A percentile compares a stretch with the other conserved stretches of the same genome.
Conservation (phyloP, 2,797 vertebrate genomes). For the Arvicola amphibius region DNA sequence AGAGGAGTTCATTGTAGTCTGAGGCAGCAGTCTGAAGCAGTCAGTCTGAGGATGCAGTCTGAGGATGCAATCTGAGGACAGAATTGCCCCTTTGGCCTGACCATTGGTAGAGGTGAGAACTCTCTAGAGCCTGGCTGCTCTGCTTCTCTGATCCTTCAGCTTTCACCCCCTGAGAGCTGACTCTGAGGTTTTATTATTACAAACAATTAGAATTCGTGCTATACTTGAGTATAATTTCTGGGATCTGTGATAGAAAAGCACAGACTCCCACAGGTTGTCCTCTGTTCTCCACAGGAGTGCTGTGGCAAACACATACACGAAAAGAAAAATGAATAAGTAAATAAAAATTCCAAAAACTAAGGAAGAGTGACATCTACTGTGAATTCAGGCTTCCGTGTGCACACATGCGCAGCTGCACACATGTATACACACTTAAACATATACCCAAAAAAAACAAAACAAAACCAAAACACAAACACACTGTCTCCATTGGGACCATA, state of each 20-base stretch:
- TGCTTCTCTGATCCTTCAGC: no score
- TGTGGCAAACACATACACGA: neutral
- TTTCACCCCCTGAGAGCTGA: no score
- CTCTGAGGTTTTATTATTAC: no score
- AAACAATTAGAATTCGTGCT: no score
- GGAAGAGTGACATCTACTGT: neutral
- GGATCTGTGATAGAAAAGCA: neutral
- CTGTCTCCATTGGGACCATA: constrained; percentile 3
- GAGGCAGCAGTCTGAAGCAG: no score
- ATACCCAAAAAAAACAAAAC: neutral
- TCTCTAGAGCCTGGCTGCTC: no score
- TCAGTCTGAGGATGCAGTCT: no score
- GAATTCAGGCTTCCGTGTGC: neutral
- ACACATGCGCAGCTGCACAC: neutral
- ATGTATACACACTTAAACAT: neutral
- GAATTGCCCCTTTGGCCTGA: no score
- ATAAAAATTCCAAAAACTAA: neutral
- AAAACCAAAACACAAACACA: neutral
- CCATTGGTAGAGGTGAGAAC: no score
- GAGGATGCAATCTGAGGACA: no score
- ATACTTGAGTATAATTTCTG: neutral
- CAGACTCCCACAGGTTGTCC: neutral
- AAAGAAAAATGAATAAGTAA: neutral
- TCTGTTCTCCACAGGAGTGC: neutral
- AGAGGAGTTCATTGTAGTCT: no score